Evolutionary conservation across 2,888 invertebrate species (phyloP), one percentile per base, ranked within the genome.

Genomic region (Tenthredo amoena): DNA sequence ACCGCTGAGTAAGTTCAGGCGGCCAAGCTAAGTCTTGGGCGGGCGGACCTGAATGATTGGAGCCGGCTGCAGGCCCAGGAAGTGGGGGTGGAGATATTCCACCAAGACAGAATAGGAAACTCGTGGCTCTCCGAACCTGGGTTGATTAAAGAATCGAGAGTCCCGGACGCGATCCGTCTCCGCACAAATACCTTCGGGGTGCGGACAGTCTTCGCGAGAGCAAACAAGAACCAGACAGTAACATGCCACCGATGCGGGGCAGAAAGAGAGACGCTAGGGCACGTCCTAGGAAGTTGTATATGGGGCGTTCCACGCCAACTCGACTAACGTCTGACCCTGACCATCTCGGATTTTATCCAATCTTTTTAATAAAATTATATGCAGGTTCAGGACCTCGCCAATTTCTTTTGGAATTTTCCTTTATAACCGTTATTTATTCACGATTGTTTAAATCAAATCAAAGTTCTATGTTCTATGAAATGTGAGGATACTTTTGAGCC

Each of bases 201-300:
- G 0, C 62, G 86, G 21, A 84, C 50, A 0, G 86, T 85, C 0
- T 55, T 87, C 0, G 47, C 65, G 0, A 43, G 85, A 1, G 37
- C 79, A 0, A 72, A 81, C 2, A 58, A 1, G 2, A 26, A 6
- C 0, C 0, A 50, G 1, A n/a, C 55, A 0, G 74, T 77, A 0
- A 10, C 1, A 0, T 92, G 92, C 85, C 79, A 92, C 6, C 88
- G 88, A 77, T 93, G 91, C 84, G 43, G 84, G 3, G 31, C 43
- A 50, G 86, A 87, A 84, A 82, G 79, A 4, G 92, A 93, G 88
- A 92, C 91, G n/a, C 89, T 90, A 50, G 90, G 87, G 0, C 91
- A 92, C 85, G 89, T 91, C 4, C 84, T 92, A 18, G 92, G 91
- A 1, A 40, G 40, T 6, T 40, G 40, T 6, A 40, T n/a, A n/a